phyloP scores from a whole-genome alignment of 2,888 invertebrate species.

The Cryptosula pallasiana region DNA sequence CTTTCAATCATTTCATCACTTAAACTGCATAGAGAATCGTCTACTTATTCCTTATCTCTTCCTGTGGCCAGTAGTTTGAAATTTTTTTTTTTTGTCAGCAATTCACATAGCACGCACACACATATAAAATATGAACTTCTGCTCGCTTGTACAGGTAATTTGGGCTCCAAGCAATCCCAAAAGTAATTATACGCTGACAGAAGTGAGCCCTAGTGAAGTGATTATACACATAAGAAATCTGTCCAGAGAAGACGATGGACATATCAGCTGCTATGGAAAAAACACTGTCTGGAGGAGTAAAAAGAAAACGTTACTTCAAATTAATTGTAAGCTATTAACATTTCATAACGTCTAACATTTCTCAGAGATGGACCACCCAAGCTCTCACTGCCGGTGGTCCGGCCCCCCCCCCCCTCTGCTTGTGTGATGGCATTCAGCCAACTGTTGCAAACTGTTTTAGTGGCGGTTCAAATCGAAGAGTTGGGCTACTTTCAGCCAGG shows the following conservation, averaged over 20 bases:
- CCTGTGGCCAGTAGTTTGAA: too few species aligned
- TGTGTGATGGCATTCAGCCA: too few species aligned
- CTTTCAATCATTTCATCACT: too few species aligned
- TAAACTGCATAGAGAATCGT: too few species aligned
- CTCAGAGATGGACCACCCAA: too few species aligned
- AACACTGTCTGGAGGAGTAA: not conserved
- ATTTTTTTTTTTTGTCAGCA: too few species aligned
- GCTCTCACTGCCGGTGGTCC: too few species aligned
- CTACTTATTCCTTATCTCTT: too few species aligned
- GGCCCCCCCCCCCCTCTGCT: too few species aligned
- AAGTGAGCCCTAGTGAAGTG: not conserved
- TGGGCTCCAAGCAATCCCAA: not conserved
- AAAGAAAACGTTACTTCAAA: not conserved
- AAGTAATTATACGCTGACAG: not conserved
- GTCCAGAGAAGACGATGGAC: not conserved
- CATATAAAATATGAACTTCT: too few species aligned
- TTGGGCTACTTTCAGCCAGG: not conserved
- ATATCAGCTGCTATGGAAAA: not conserved
- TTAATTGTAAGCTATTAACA: constrained; percentile 7
- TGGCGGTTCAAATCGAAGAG: constrained; percentile 2
- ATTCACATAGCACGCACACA: too few species aligned
- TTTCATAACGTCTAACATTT: too few species aligned
- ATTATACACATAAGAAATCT: not conserved
- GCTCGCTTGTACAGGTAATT: not conserved
- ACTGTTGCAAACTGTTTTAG: not conserved